Evolutionary conservation across 2,888 invertebrate genomes (phyloP), one percentile per base, ranked within the genome.

Genomic region (Phortica okadai): DNA sequence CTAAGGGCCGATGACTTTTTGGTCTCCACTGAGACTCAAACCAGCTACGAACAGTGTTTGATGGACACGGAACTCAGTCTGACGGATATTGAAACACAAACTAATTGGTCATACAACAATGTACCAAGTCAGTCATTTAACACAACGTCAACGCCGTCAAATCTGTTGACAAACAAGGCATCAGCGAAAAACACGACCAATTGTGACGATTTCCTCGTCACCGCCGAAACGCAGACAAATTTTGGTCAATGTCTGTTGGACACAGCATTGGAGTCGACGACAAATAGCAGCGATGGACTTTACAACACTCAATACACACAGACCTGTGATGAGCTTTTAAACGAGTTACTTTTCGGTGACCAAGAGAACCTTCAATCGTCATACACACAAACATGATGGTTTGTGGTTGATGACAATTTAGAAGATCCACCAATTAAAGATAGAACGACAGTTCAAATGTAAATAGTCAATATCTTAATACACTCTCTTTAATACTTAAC

Each of bases 21-120:
- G 16, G 70, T 72, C 33, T 56, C 56, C 14, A 72, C 70, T 0
- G 70, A 90, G 78, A 93, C 93, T 0, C 87, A 87, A 16, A 93
- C 93, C 1, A 94, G 93, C 82, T 82, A 82, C 74, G 93, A 93
- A 76, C 93, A 93, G 69, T 92, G 93, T 73, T 88, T 94, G 44
- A 89, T 72, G 11, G 11, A 21, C 33, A 72, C 92, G 6, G 94
- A 93, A 81, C 90, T 94, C 45, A 93, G 92, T n/a, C 90, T 94
- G 59, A 92, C 93, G 25, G 93, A 94, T 82, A 94, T 93, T 77
- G 94, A 95, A 85, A 95, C 95, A 0, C 95, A 95, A 88, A 95
- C 94, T 0, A 92, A 92, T 67, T 93, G 93, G 93, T 91, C 92
- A 0, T 89, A 73, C 42, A 14, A 14, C 42, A 21, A 66, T 66